Conservation (phyloP, 2,113 vertebrate species). For the Melanostigma gelatinosum region DNA sequence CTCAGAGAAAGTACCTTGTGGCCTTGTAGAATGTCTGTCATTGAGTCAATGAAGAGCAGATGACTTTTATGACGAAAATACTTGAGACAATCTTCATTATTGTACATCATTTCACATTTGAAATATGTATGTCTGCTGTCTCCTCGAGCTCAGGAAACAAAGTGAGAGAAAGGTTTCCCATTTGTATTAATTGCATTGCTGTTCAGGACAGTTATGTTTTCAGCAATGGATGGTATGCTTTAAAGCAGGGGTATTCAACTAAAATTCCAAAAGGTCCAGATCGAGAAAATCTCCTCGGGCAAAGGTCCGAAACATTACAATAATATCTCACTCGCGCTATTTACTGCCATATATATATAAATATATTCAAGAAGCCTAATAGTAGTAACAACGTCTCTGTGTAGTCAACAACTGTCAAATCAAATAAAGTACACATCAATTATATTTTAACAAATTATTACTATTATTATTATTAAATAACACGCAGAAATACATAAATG, state of each 20-base stretch:
- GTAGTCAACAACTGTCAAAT: too few relatives aligned
- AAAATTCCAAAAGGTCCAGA: too few relatives aligned
- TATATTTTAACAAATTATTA: too few relatives aligned
- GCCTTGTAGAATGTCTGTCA: slow-evolving; percentile 35
- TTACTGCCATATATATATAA: too few relatives aligned
- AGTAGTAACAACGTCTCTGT: too few relatives aligned
- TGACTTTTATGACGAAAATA: slow-evolving; percentile 8
- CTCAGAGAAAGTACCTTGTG: slow-evolving; percentile 72
- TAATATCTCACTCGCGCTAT: too few relatives aligned
- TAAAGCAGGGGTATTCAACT: background rate
- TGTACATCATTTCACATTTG: background rate
- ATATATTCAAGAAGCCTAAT: too few relatives aligned
- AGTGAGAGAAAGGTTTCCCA: background rate
- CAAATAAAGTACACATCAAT: too few relatives aligned
- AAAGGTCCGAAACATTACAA: too few relatives aligned
- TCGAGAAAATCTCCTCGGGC: too few relatives aligned
- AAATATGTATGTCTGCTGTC: background rate
- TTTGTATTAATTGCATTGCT: background rate
- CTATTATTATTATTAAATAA: too few relatives aligned
- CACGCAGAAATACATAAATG: too few relatives aligned
- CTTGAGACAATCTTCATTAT: background rate
- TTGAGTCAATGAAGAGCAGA: slow-evolving; percentile 17
- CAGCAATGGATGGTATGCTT: background rate
- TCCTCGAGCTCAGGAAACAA: background rate
- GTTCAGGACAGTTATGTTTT: background rate